Evolutionary conservation across 2,888 invertebrate genomes (phyloP).

Genomic region (Dorcus parallelipipedus): DNA sequence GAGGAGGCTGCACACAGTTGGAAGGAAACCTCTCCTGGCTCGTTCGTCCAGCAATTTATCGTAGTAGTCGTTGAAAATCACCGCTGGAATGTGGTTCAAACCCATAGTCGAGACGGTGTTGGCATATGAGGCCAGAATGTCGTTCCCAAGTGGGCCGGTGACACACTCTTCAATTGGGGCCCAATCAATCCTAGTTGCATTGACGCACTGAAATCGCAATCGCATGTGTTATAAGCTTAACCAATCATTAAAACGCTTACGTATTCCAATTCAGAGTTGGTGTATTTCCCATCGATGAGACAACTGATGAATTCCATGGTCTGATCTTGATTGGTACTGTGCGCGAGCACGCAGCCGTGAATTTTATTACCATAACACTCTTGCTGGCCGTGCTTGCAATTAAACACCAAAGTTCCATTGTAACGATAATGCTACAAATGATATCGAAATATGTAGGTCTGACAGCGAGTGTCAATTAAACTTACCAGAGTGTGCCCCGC

Average conservation of each 20-base stretch:
- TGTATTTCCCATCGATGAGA: conserved; percentile 33
- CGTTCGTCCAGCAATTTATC: conserved; percentile 5
- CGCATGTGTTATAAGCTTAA: neutral
- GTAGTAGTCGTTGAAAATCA: conserved; percentile 40
- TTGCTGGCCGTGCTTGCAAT: conserved; percentile 49
- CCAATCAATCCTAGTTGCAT: neutral
- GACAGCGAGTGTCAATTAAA: conserved; percentile 1
- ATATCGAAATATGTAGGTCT: neutral
- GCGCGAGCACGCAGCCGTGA: conserved; percentile 48
- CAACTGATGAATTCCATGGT: conserved; percentile 41
- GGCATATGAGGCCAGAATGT: conserved; percentile 39
- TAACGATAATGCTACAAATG: neutral
- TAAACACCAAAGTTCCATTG: conserved; percentile 35
- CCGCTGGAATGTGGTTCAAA: conserved; percentile 33
- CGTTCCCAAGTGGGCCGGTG: conserved; percentile 17
- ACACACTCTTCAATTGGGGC: conserved; percentile 4
- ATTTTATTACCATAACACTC: conserved; percentile 51
- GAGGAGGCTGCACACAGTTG: conserved; percentile 2
- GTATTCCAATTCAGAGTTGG: conserved; percentile 1
- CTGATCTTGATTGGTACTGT: conserved; percentile 28
- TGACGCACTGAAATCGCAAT: conserved; percentile 6
- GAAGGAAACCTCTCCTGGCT: conserved; percentile 13
- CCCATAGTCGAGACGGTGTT: conserved; percentile 37
- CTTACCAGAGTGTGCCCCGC: conserved; percentile 53
- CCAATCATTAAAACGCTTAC: neutral